Conservation (phyloP, 2,888 invertebrate species). For the Timandra comae region DNA sequence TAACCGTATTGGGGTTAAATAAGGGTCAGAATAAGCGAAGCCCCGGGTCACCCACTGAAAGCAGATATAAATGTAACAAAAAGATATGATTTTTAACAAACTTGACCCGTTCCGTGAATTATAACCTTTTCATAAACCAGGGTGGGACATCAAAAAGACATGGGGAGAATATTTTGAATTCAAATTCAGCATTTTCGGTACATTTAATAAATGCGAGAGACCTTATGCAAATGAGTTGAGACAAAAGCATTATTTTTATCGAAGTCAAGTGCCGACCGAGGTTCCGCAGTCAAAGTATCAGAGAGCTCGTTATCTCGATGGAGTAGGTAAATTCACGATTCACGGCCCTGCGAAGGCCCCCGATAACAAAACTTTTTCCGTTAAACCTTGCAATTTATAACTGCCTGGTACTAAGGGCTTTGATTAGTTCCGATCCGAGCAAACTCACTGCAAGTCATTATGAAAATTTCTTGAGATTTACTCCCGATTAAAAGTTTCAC, state of each 20-base stretch:
- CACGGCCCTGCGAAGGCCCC: constrained; percentile 20
- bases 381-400: constrained; percentile 42
- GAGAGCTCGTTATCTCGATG: constrained; percentile 34
- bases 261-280: constrained; percentile 17
- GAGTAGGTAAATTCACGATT: constrained; percentile 20
- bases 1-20: no score
- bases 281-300: constrained; percentile 36
- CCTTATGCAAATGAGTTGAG: constrained; percentile 20
- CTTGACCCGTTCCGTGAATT: no score
- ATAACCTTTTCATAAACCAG: no score
- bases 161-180: constrained; percentile 8
- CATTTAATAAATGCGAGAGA: constrained; percentile 18
- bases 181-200: constrained; percentile 12
- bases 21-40: no score
- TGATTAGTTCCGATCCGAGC: constrained; percentile 19
- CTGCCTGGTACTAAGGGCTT: constrained; percentile 19
- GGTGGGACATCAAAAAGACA: no score
- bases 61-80: no score
- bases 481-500: no score
- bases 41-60: no score
- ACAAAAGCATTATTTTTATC: constrained; percentile 23
- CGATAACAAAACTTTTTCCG: constrained; percentile 42
- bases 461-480: constrained; percentile 1
- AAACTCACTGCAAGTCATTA: neutral
- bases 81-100: no score